Base-by-base conservation (phyloP, 2,113 vertebrate species). In the Columba livia region DNA sequence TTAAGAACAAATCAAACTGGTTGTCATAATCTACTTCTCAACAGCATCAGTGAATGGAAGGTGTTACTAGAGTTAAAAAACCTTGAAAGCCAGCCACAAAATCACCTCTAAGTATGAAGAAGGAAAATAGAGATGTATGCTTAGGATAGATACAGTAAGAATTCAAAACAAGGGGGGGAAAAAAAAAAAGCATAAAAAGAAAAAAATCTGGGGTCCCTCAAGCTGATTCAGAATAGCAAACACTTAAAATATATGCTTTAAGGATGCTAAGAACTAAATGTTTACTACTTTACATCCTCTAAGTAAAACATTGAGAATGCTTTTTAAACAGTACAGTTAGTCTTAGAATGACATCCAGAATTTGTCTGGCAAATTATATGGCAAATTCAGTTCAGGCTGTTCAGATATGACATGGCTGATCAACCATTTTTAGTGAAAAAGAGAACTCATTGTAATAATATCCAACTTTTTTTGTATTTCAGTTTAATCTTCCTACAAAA, bases 161-260 rank as follows among this genome's bases (percentile, higher is more conserved):
- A 48, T n/a, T 53, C 29, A 73, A 61, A 73, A 36, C 0, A 0
- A 12, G 1, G 25, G 26, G 7, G 2, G 36, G n/a, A n/a, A n/a
- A n/a, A 5, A 15, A n/a, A 34, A 56, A 40, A 65, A 10, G 4
- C 20, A 29, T 13, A 26, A 66, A 26, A 42, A 66, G 19, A 88
- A 58, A 73, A 73, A 67, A 40, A 48, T 5, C 20, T 48, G 12
- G 18, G 24, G 38, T 47, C 16, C 12, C 48, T 58, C 34, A 73
- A 34, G 44, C 31, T 21, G 21, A 19, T 62, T 62, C 61, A 61
- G 40, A 67, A 28, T n/a, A 73, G 19, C 18, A 42, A 79, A 56
- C 31, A 57, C 44, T 21, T 51, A 23, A 72, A 67, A 20, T 32
- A 32, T 8, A 34, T 61, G 26, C 25, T 42, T 73, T 89, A 61